A percentile compares a stretch with the other conserved stretches of the same genome.
Evolutionary conservation across 1,140 invertebrate genomes (phyloP).

Genomic region (Drosophila subpulchrella): DNA sequence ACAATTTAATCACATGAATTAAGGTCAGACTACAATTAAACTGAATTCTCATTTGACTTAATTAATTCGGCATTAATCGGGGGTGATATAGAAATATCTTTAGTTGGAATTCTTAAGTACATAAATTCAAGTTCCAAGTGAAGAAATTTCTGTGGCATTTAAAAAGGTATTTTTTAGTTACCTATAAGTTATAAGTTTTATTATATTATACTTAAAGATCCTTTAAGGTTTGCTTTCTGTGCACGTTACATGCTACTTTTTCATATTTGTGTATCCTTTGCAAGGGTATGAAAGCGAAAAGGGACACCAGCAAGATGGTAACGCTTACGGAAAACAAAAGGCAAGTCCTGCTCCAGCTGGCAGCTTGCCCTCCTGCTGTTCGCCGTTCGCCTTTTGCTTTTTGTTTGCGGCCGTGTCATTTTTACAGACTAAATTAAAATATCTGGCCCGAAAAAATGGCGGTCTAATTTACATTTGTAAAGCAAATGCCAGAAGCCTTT

Average conservation of each 20-base stretch:
- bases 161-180: no score
- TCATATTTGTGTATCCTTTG: neutral
- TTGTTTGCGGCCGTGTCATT: conserved; percentile 81
- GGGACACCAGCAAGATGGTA: conserved; percentile 45
- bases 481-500: conserved; percentile 78
- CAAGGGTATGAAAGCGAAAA: conserved; percentile 22
- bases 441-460: conserved; percentile 70
- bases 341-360: conserved; percentile 45
- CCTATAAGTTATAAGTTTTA: no score
- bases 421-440: conserved; percentile 82
- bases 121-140: no score
- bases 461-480: conserved; percentile 83
- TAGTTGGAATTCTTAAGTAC: neutral
- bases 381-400: conserved; percentile 31
- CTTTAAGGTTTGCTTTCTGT: neutral
- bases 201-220: no score
- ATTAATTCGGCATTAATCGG: no score
- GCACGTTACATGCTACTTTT: neutral
- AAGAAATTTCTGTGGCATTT: no score
- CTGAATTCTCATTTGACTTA: no score
- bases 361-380: conserved; percentile 26
- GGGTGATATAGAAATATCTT: no score
- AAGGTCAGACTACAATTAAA: no score
- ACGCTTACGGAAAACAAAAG: conserved; percentile 72
- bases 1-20: no score